Conservation (phyloP, 2,888 invertebrate species). For the Odontothrips loti region DNA sequence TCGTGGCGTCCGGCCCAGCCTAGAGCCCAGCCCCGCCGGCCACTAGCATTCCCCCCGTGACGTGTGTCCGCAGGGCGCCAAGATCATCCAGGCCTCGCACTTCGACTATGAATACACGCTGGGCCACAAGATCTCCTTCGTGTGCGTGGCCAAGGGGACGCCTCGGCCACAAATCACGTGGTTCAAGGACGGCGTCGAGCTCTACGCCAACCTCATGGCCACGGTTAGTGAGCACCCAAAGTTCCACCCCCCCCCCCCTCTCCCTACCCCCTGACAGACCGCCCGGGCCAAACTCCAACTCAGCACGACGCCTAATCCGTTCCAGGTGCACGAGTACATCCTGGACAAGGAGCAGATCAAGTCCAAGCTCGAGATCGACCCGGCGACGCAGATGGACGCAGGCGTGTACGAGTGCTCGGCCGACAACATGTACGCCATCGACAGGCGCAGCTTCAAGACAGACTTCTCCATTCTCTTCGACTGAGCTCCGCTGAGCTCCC, state of each 20-base stretch:
- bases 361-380: constrained; percentile 90
- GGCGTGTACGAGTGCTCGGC: constrained; percentile 93
- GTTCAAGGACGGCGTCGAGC: constrained; percentile 93
- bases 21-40: not conserved
- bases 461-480: constrained; percentile 89
- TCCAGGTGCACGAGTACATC: constrained; percentile 86
- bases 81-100: constrained; percentile 81
- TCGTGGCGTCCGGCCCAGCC: constrained; percentile 37
- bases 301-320: constrained; percentile 24
- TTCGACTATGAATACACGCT: constrained; percentile 90
- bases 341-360: constrained; percentile 77
- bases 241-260: not conserved
- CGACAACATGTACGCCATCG: constrained; percentile 90
- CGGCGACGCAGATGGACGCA: constrained; percentile 92
- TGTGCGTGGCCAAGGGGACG: constrained; percentile 85
- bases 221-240: constrained; percentile 59
- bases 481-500: constrained; percentile 53
- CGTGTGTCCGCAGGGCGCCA: constrained; percentile 88
- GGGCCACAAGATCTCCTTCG: constrained; percentile 89
- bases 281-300: no score
- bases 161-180: constrained; percentile 91
- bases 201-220: constrained; percentile 81
- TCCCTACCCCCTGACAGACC: not conserved
- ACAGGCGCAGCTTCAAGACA: constrained; percentile 85
- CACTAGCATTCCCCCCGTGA: not conserved